These are phyloP conservation scores for Tenodera sinensis DNA, from an alignment of 2,888 invertebrate species.

Conservation along the genomic window DNA sequence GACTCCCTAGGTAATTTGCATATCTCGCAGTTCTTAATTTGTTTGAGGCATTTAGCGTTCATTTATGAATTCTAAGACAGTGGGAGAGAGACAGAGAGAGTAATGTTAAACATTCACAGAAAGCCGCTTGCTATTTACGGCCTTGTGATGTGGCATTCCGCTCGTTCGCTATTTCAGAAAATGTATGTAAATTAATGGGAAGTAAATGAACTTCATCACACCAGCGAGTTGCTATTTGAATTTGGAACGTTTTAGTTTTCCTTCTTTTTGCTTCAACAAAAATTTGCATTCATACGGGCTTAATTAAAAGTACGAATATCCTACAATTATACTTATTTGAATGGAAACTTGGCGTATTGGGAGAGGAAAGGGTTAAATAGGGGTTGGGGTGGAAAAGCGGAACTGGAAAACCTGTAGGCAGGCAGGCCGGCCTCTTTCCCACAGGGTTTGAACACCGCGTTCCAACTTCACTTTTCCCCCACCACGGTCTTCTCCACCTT, in stretches of 20 bases:
- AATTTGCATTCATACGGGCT: background rate
- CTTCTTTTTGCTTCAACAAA: background rate
- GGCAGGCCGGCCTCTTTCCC: background rate
- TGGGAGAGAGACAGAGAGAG: background rate
- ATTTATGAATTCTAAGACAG: background rate
- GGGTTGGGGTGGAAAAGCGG: too few relatives aligned
- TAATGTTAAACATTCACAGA: background rate
- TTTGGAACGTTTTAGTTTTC: background rate
- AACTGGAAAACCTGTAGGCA: background rate
- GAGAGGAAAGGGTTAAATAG: background rate
- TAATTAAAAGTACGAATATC: background rate
- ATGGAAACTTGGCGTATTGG: background rate
- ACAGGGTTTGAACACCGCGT: background rate
- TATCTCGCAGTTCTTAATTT: background rate
- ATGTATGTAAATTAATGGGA: constrained; percentile 15
- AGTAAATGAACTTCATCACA: constrained; percentile 12
- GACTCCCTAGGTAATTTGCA: background rate
- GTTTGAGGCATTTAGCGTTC: background rate
- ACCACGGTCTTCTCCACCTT: too few relatives aligned
- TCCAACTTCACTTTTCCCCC: background rate
- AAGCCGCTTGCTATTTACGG: background rate
- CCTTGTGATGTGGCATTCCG: background rate
- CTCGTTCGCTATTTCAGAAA: background rate
- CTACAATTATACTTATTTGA: background rate
- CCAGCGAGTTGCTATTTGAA: background rate